These are phyloP conservation scores for Microplitis demolitor DNA, from an alignment of 1,140 invertebrate genomes.

Conservation along the genomic window DNA sequence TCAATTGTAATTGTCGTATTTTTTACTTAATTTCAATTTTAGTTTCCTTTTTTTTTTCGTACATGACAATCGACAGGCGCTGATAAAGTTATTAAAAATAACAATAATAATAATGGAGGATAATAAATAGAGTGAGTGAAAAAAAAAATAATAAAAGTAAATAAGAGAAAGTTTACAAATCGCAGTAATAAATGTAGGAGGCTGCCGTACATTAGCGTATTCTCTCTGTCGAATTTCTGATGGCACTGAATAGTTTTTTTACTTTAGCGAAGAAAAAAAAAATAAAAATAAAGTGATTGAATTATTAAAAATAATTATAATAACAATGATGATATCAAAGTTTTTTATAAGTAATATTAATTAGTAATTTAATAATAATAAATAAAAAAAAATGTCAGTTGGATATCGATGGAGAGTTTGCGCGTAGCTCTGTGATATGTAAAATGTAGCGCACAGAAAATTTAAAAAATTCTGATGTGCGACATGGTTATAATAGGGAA, in stretches of 20 bases:
- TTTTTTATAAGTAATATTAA: not conserved
- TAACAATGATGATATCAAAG: not conserved
- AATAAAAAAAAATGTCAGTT: constrained; percentile 1
- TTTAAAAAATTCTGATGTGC: constrained; percentile 44
- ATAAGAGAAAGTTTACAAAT: constrained; percentile 21
- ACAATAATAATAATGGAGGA: not conserved
- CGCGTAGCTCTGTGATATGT: constrained; percentile 64
- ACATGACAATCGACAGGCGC: constrained; percentile 12
- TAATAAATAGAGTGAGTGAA: not conserved
- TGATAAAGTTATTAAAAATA: constrained; percentile 5
- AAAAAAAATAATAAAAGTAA: not conserved
- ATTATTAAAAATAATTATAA: not conserved
- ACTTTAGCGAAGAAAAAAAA: not conserved
- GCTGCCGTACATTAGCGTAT: constrained; percentile 56
- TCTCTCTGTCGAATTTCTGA: constrained; percentile 45
- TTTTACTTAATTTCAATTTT: not conserved
- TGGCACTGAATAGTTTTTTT: not conserved
- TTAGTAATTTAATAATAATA: not conserved
- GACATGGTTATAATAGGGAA: constrained; percentile 45
- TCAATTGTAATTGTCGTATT: not conserved
- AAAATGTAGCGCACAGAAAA: constrained; percentile 58
- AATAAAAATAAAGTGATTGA: not conserved
- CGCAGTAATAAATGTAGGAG: constrained; percentile 44
- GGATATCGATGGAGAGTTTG: constrained; percentile 49
- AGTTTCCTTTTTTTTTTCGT: not conserved